Conservation (phyloP, 1,140 invertebrate species). For the Trachymyrmex cornetzi region DNA sequence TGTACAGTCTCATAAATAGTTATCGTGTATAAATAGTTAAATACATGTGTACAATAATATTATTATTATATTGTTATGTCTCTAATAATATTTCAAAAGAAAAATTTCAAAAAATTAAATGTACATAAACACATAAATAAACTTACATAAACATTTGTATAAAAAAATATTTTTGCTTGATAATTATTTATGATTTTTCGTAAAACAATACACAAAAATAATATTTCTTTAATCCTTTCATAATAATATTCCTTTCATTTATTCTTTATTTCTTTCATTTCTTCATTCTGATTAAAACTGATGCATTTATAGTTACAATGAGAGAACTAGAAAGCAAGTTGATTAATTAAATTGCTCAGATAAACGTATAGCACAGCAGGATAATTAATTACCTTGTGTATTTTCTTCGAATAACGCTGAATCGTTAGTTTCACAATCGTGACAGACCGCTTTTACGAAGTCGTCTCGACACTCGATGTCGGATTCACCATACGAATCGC, state of each 20-base stretch:
- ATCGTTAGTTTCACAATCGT: background rate
- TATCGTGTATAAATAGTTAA: background rate
- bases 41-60: too few species aligned
- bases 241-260: background rate
- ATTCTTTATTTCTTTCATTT: background rate
- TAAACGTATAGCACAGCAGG: background rate
- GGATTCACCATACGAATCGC: background rate
- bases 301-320: background rate
- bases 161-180: background rate
- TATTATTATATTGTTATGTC: background rate
- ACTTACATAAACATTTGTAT: background rate
- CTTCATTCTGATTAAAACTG: background rate
- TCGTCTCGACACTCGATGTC: background rate
- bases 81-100: background rate
- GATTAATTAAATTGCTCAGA: background rate
- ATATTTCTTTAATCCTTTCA: background rate
- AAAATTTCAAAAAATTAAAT: background rate
- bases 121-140: background rate
- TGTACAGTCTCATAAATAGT: background rate
- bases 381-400: conserved; percentile 42
- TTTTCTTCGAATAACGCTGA: conserved; percentile 5
- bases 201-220: too few species aligned
- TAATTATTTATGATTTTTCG: background rate
- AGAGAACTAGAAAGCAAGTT: background rate
- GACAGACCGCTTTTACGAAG: background rate